Evolutionary conservation across 2,797 vertebrate genomes (phyloP).

Genomic region (Glyptemys insculpta): DNA sequence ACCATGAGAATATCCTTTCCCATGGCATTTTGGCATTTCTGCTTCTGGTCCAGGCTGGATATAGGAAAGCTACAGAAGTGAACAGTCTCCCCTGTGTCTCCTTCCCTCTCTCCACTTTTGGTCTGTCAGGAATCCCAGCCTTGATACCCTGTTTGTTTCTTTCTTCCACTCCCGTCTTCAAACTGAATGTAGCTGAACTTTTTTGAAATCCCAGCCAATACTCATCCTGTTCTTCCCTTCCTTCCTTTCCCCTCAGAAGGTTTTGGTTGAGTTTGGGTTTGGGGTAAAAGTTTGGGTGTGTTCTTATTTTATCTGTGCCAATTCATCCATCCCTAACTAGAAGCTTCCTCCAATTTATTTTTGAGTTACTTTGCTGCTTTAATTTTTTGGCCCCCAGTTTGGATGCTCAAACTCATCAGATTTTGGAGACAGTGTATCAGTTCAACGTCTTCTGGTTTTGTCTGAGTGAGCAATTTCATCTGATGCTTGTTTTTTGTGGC

Average conservation of each 20-base stretch:
- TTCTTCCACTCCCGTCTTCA: background rate
- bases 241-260: background rate
- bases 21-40: slow-evolving; percentile 15
- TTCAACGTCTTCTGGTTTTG: background rate
- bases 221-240: background rate
- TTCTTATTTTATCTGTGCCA: background rate
- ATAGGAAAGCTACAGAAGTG: background rate
- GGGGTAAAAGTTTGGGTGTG: background rate
- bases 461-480: background rate
- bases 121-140: slow-evolving; percentile 1
- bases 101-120: background rate
- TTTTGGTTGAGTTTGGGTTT: background rate
- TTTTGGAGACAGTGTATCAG: background rate
- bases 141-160: accelerated
- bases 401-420: background rate
- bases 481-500: background rate
- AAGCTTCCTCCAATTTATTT: background rate
- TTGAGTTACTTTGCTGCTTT: background rate
- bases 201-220: slow-evolving; percentile 10
- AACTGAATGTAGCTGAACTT: slow-evolving; percentile 20
- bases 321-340: background rate
- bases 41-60: background rate
- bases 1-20: slow-evolving; percentile 43
- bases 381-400: background rate
- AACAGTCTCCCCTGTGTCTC: background rate